phyloP scores from a whole-genome alignment of 2,113 vertebrate species.

The Haemorhous mexicanus region DNA sequence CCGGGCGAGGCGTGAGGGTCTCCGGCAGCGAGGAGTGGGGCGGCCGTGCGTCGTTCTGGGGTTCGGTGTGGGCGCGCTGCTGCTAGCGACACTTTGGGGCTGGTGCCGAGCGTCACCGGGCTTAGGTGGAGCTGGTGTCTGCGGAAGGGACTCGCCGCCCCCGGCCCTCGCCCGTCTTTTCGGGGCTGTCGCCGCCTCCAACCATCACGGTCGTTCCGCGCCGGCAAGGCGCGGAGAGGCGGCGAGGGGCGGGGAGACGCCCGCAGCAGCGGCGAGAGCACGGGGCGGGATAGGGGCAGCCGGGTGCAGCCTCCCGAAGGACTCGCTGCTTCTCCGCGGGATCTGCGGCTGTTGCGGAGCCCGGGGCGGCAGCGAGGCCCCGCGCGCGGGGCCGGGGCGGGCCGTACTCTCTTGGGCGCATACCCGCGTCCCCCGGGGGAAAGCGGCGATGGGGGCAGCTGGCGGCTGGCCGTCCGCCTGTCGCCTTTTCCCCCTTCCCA shows the following conservation, averaged over 20 bases:
- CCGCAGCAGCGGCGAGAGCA: neutral
- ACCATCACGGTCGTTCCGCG: neutral
- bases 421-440: neutral
- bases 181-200: neutral
- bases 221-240: no score
- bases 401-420: neutral
- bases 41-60: no score
- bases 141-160: neutral
- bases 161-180: neutral
- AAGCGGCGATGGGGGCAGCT: neutral
- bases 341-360: neutral
- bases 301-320: neutral
- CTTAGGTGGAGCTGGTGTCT: neutral
- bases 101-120: neutral
- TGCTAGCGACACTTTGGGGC: no score
- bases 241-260: neutral
- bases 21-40: no score
- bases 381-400: no score
- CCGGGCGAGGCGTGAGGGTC: no score
- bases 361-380: no score
- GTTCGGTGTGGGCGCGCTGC: neutral
- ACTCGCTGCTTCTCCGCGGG: neutral
- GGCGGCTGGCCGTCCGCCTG: neutral
- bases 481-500: neutral
- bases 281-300: no score